Conservation (phyloP, 2,888 invertebrate genomes). For the Spialia ferax region DNA sequence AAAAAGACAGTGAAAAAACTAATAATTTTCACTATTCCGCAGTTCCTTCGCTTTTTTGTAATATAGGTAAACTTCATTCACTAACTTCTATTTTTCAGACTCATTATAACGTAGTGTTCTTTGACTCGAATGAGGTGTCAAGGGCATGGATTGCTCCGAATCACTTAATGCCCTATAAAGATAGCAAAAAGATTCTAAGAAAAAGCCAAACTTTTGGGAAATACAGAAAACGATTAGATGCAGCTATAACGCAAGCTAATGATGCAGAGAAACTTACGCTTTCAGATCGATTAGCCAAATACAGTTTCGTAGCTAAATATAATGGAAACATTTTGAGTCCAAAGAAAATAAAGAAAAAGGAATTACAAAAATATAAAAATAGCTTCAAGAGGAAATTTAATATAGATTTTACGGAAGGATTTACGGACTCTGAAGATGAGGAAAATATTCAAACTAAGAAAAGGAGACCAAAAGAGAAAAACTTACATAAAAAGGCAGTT, state of each 20-base stretch:
- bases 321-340: slow-evolving; percentile 70
- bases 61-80: too few relatives aligned
- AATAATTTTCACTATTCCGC: too few relatives aligned
- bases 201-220: slow-evolving; percentile 52
- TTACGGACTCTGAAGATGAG: slow-evolving; percentile 58
- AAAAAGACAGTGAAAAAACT: too few relatives aligned
- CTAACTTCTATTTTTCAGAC: slow-evolving; percentile 68
- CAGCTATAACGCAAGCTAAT: slow-evolving; percentile 70
- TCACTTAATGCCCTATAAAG: slow-evolving; percentile 66
- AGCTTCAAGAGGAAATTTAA: slow-evolving; percentile 64
- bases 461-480: slow-evolving; percentile 23
- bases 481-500: slow-evolving; percentile 53
- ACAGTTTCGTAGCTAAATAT: slow-evolving; percentile 77
- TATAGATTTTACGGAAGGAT: slow-evolving; percentile 62
- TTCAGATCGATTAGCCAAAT: slow-evolving; percentile 67
- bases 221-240: slow-evolving; percentile 62
- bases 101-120: slow-evolving; percentile 85
- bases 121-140: slow-evolving; percentile 71
- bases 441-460: slow-evolving; percentile 24
- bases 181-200: slow-evolving; percentile 55
- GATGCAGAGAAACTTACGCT: slow-evolving; percentile 68
- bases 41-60: too few relatives aligned
- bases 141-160: slow-evolving; percentile 77
- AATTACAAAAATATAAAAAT: slow-evolving; percentile 60
- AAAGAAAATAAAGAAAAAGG: slow-evolving; percentile 60